Conservation (phyloP, 1,140 invertebrate genomes). For the Yoshiicerus persimilis region DNA sequence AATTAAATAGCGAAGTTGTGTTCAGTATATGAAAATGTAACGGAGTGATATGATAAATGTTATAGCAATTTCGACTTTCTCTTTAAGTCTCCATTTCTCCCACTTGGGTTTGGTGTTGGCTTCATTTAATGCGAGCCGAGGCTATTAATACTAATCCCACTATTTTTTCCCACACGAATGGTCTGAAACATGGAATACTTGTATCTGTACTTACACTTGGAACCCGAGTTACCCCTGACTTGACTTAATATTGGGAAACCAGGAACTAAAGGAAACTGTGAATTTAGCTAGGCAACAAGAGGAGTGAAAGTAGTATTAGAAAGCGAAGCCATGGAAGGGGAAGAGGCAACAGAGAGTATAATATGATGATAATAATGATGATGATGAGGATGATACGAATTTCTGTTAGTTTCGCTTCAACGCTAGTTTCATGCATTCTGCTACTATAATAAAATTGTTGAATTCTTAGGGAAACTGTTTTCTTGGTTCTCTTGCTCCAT, state of each 20-base stretch:
- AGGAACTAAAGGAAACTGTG: not conserved
- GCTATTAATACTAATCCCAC: conserved; percentile 8
- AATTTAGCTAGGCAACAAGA: too few species aligned
- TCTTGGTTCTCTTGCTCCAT: not conserved
- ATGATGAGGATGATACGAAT: not conserved
- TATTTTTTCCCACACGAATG: not conserved
- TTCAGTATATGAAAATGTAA: not conserved
- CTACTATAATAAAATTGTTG: not conserved
- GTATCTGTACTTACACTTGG: not conserved
- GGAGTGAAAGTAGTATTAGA: not conserved
- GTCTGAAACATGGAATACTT: not conserved
- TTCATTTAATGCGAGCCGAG: not conserved
- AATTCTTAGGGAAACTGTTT: not conserved
- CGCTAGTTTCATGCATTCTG: not conserved
- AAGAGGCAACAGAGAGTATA: not conserved
- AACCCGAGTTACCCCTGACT: not conserved
- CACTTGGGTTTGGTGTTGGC: conserved; percentile 1
- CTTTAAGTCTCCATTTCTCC: not conserved
- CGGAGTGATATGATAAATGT: not conserved
- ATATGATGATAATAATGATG: conserved; percentile 5
- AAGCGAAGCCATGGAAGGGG: not conserved
- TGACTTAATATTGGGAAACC: too few species aligned
- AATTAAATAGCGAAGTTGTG: not conserved
- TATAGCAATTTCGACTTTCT: not conserved
- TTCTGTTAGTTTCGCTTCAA: not conserved